A percentile compares a stretch with the other conserved stretches of the same genome.
Evolutionary conservation across 2,797 vertebrate species (phyloP).

Genomic region (Hipposideros larvatus): DNA sequence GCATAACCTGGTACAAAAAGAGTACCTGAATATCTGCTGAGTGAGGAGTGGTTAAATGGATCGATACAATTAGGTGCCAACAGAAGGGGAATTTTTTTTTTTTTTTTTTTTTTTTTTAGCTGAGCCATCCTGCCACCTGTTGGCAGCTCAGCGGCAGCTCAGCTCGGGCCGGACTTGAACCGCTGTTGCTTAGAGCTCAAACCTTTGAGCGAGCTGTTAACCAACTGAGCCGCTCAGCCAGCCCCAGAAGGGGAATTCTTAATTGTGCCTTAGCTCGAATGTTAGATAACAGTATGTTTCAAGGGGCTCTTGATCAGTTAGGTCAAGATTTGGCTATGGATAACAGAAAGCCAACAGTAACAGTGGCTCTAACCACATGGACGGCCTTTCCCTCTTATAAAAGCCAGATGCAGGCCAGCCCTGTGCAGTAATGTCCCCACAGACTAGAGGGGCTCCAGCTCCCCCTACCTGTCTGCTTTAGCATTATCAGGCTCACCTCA

Average conservation of each 20-base stretch:
- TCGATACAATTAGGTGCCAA: slow-evolving; percentile 15
- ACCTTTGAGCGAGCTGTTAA: too few relatives aligned
- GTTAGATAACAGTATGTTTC: slow-evolving; percentile 15
- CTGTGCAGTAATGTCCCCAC: not conserved
- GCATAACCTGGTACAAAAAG: not conserved
- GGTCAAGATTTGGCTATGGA: slow-evolving; percentile 21
- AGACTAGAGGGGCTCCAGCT: not conserved
- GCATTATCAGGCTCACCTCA: not conserved
- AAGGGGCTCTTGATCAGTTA: slow-evolving; percentile 6
- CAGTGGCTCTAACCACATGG: not conserved
- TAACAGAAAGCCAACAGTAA: not conserved
- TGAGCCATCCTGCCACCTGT: too few relatives aligned
- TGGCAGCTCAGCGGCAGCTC: too few relatives aligned
- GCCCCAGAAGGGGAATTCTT: slow-evolving; percentile 37
- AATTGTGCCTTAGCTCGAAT: slow-evolving; percentile 19
- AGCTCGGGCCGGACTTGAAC: too few relatives aligned
- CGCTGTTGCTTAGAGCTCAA: too few relatives aligned
- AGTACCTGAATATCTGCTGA: not conserved
- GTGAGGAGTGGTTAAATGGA: not conserved
- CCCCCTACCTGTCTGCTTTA: not conserved
- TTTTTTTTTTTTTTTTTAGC: not conserved
- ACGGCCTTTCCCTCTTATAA: not conserved
- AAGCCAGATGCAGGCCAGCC: not conserved
- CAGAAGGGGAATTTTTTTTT: slow-evolving; percentile 39
- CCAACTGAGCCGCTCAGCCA: too few relatives aligned